Percentiles rank a stretch among this genome's conserved stretches.
Conservation (phyloP, 2,888 invertebrate species). For the Melieria picta region DNA sequence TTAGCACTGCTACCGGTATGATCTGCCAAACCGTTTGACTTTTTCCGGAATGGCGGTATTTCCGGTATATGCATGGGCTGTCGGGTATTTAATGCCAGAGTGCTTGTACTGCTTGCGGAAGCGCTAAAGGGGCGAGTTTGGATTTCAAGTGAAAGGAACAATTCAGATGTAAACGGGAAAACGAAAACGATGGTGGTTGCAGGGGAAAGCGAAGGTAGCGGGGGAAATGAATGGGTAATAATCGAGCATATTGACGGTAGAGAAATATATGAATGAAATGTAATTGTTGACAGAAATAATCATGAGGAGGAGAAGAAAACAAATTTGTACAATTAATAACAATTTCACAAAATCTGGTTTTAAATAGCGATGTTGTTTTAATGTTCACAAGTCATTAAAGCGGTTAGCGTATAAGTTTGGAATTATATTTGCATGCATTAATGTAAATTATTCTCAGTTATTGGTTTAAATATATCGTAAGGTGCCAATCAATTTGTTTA, state of each 20-base stretch:
- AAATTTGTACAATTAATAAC: too few relatives aligned
- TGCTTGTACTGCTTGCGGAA: constrained; percentile 57
- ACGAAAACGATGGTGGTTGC: constrained; percentile 11
- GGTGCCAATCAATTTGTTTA: not conserved
- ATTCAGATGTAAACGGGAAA: constrained; percentile 7
- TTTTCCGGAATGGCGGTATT: constrained; percentile 67
- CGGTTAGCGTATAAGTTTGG: too few relatives aligned
- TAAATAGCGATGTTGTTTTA: too few relatives aligned
- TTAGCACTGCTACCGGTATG: constrained; percentile 58
- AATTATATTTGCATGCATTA: too few relatives aligned
- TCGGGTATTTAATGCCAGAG: constrained; percentile 55
- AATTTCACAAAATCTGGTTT: too few relatives aligned
- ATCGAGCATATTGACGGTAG: not conserved
- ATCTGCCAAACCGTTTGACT: constrained; percentile 61
- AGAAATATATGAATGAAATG: not conserved
- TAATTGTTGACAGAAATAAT: too few relatives aligned
- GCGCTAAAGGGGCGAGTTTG: constrained; percentile 48
- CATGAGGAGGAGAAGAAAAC: too few relatives aligned
- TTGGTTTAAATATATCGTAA: not conserved
- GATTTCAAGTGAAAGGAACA: not conserved
- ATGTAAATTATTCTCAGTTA: too few relatives aligned
- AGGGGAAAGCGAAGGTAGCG: not conserved
- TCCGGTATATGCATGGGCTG: constrained; percentile 66
- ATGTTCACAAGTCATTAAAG: too few relatives aligned
- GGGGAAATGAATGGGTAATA: not conserved